Conservation (phyloP, 2,113 vertebrate species). For the Hypocryptadius cinnamomeus region DNA sequence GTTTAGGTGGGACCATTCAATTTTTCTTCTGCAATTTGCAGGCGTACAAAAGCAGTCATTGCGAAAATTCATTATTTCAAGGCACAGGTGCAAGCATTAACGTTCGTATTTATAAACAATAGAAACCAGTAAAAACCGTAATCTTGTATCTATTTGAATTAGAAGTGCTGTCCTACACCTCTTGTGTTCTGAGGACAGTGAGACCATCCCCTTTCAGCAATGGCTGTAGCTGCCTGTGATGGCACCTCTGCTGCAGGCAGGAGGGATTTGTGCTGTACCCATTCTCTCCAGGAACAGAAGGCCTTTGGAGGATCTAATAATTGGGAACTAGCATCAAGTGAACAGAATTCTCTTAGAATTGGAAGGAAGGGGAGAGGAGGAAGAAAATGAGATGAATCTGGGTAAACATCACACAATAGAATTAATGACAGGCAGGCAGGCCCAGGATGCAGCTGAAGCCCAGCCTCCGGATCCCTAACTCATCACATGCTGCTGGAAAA, state of each 20-base stretch:
- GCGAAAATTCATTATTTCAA: neutral
- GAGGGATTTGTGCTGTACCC: neutral
- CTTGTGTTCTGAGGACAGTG: neutral
- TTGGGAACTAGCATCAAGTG: neutral
- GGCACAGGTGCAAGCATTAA: neutral
- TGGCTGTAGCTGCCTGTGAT: neutral
- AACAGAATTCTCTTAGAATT: neutral
- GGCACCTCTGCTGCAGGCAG: neutral
- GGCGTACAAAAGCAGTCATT: neutral
- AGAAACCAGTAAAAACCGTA: neutral
- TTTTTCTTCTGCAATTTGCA: neutral
- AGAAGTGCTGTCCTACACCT: neutral
- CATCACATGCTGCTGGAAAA: slow-evolving; percentile 72
- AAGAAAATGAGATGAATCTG: neutral
- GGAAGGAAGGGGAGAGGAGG: neutral
- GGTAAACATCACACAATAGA: slow-evolving; percentile 7
- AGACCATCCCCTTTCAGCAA: neutral
- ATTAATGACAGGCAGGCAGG: slow-evolving; percentile 31
- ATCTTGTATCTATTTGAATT: neutral
- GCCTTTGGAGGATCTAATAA: neutral
- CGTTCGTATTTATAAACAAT: neutral
- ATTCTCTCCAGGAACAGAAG: neutral
- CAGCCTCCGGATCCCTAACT: neutral
- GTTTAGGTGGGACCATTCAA: neutral
- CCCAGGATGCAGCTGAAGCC: slow-evolving; percentile 49